Evolutionary conservation across 2,888 invertebrate genomes (phyloP), one percentile per base, ranked within the genome.

Genomic region (Tetrapedia diversipes): DNA sequence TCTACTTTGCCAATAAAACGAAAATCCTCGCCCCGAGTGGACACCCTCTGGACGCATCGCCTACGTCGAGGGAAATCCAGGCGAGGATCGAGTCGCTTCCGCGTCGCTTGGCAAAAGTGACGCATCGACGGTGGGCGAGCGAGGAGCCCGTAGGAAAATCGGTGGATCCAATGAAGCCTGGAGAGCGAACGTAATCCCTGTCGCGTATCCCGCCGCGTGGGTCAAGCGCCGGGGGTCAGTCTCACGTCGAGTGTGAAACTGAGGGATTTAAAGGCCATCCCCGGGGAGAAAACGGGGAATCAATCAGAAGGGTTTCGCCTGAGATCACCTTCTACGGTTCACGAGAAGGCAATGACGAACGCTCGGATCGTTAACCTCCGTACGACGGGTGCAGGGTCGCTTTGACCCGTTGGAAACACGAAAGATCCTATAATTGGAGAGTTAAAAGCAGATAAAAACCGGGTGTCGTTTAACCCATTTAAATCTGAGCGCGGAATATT

Each of bases 211-310:
- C 37, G 77, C 73, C 70, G 72, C 63, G 77, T 78, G 85, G 87
- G 87, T 88, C 86, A 87, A 86, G 82, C 77, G 41, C 64, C 73
- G 4, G 79, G 88, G 88, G 89, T 90, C 89, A 89, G 81, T 81
- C 86, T 88, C 86, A 90, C 85, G 85, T 90, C 86, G 88, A 90
- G 90, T 91, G 91, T 90, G 88, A 91, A 91, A 89, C 89, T 85
- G 81, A 75, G 85, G 86, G 89, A 89, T 89, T 86, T 86, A 74
- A 68, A 72, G 60, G 49, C 6, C n/a, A 47, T 68, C 45, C n/a
- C n/a, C 67, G 65, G 69, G 56, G 61, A 84, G 83, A 84, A 84
- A 86, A 86, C 86, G 82, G 82, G 80, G 82, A 87, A 89, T 90
- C 89, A 87, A 90, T 89, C 82, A 80, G 70, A 49, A 56, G 83